Base-by-base conservation (phyloP, 2,888 invertebrate genomes). In the Acleris sparsana region DNA sequence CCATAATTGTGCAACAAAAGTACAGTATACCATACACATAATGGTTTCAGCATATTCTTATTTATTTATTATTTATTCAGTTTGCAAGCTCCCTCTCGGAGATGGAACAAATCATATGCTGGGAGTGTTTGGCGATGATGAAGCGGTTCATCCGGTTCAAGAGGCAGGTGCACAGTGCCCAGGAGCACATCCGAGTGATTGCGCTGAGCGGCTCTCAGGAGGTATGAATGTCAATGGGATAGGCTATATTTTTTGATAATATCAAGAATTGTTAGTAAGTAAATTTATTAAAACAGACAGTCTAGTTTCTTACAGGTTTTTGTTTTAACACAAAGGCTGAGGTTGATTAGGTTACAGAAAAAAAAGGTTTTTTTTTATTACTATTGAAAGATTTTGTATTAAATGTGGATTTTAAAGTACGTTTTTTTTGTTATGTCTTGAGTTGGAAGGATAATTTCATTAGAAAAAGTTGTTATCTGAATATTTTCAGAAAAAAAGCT, bases 121-220 rank as follows among this genome's bases (percentile, higher is more conserved):
- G 92, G 92, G 92, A 92, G 63, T 92, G 92, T 33, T 67, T 87
- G 1, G 90, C 89, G 0, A 53, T 88, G 13, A 77, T 92, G 80
- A 87, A 81, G 72, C 79, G 75, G 63, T 80, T 89, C n/a, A 64
- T 77, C 2, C 80, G 79, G 68, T 92, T 92, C 70, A 90, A 88
- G 68, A 80, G 78, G 72, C 89, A 90, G 59, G 89, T 89, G 5
- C 91, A 91, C 56, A 87, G 76, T 11, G 92, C 92, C 0, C 92
- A 92, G 69, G 89, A 89, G 39, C 90, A 91, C 67, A 69, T 92
- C 13, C 70, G 86, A 5, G 83, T 91, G 0, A 68, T 92, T 0
- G 83, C 87, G 0, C 71, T 89, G n/a, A 90, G 87, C 55, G 78
- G 83, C 3, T 70, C 80, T 0, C 85, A 89, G 43, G 90, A 90